These are phyloP conservation scores for Laupala kohalensis DNA, from an alignment of 1,140 invertebrate species.

Conservation along the genomic window DNA sequence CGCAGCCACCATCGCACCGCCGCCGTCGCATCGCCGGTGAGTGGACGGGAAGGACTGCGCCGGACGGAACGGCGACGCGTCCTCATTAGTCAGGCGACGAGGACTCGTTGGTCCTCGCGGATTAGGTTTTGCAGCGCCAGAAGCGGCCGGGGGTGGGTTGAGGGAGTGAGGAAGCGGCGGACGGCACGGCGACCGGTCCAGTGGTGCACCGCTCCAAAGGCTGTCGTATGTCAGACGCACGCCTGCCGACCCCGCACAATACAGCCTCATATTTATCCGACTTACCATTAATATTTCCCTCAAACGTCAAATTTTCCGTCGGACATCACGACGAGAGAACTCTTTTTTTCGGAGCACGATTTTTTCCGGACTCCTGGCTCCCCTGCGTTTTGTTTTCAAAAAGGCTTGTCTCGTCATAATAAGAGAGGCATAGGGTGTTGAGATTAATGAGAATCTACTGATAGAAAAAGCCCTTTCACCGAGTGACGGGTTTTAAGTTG, in stretches of 20 bases:
- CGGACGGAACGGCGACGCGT: too few species aligned
- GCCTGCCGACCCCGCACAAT: too few species aligned
- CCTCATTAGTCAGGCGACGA: too few species aligned
- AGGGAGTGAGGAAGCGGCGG: too few species aligned
- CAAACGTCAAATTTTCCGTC: not conserved
- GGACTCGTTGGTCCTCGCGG: not conserved
- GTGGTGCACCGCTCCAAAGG: too few species aligned
- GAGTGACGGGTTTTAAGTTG: not conserved
- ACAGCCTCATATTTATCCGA: too few species aligned
- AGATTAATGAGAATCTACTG: not conserved
- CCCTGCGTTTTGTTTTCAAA: not conserved
- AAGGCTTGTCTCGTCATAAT: not conserved
- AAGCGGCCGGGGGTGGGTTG: too few species aligned
- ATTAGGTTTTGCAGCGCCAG: not conserved
- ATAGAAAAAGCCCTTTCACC: not conserved
- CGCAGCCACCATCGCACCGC: too few species aligned
- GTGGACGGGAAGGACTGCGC: too few species aligned
- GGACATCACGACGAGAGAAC: not conserved
- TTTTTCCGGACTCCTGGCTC: not conserved
- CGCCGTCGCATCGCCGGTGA: too few species aligned
- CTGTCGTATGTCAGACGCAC: not conserved
- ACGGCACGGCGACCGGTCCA: too few species aligned
- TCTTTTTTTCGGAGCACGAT: not conserved
- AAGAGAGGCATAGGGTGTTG: not conserved
- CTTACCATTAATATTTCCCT: not conserved